A percentile compares a stretch with the other conserved stretches of the same genome.
Evolutionary conservation across 2,888 invertebrate species (phyloP).

Genomic region (Perithous albicinctus): DNA sequence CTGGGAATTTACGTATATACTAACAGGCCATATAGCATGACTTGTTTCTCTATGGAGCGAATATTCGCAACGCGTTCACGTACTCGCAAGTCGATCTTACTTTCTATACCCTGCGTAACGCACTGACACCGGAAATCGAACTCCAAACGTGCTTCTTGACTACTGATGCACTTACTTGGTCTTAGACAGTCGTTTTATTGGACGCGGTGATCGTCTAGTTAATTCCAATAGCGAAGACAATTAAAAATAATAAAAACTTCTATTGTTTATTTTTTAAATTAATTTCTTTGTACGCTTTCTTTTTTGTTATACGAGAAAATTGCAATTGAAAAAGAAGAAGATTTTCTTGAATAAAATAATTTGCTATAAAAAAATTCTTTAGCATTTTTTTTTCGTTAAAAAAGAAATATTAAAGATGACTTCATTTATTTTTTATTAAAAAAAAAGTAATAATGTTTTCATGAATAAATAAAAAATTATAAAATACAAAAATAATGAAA

Average conservation of each 20-base stretch:
- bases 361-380: background rate
- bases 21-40: background rate
- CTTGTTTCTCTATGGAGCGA: constrained; percentile 27
- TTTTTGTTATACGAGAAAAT: no score
- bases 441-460: no score
- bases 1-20: background rate
- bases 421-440: no score
- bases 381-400: background rate
- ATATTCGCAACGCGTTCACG: constrained; percentile 61
- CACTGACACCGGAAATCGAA: constrained; percentile 72
- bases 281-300: no score
- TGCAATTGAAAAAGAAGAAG: no score
- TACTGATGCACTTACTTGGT: constrained; percentile 6
- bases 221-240: background rate
- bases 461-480: no score
- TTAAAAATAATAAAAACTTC: no score
- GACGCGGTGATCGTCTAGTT: background rate
- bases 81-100: constrained; percentile 74
- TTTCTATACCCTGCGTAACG: constrained; percentile 75
- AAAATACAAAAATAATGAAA: no score
- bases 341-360: no score
- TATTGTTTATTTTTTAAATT: no score
- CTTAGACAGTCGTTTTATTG: background rate
- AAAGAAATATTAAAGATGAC: no score
- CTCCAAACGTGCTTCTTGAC: constrained; percentile 26